Conservation (phyloP, 2,797 vertebrate genomes). For the Amniataba percoides region DNA sequence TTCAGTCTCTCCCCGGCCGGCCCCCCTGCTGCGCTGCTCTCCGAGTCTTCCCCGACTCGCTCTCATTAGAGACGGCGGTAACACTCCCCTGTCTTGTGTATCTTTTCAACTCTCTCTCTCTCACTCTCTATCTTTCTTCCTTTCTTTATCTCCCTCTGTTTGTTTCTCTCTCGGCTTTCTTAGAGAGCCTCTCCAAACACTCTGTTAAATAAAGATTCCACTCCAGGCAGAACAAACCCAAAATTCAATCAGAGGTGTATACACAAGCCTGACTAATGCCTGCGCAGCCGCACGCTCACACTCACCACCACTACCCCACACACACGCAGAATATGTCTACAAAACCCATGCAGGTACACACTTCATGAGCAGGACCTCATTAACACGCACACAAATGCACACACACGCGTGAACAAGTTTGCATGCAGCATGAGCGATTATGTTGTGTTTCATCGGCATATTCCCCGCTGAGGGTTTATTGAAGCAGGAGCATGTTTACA, state of each 20-base stretch:
- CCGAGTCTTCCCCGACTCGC: constrained; percentile 48
- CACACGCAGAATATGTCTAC: constrained; percentile 9
- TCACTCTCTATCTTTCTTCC: background rate
- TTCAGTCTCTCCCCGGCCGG: constrained; percentile 43
- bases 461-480: constrained; percentile 47
- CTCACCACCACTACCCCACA: background rate
- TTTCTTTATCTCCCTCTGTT: constrained; percentile 37
- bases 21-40: constrained; percentile 50
- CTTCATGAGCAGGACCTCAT: constrained; percentile 10
- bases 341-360: constrained; percentile 23
- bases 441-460: constrained; percentile 36
- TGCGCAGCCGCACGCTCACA: constrained; percentile 8
- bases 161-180: constrained; percentile 53
- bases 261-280: constrained; percentile 51
- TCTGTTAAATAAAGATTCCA: constrained; percentile 61
- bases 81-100: constrained; percentile 14
- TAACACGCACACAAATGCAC: constrained; percentile 22
- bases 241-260: constrained; percentile 62
- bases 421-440: constrained; percentile 11
- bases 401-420: constrained; percentile 8
- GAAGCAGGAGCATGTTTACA: constrained; percentile 43
- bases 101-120: constrained; percentile 31
- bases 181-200: constrained; percentile 61
- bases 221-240: constrained; percentile 61
- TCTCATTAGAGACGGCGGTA: constrained; percentile 66